phyloP scores from a whole-genome alignment of 2,888 invertebrate species.

The Orthosia incerta region DNA sequence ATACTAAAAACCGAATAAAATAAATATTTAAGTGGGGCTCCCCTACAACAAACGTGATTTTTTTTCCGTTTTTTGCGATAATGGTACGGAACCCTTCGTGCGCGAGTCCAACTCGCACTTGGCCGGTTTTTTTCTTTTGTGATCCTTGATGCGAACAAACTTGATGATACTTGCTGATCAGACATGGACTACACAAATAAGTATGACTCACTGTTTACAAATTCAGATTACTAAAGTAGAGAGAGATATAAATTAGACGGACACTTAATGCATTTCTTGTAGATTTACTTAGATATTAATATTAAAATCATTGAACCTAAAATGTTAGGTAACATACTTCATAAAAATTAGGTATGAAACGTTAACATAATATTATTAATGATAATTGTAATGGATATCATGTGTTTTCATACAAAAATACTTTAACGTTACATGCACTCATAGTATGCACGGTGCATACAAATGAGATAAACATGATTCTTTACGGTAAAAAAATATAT shows the following conservation, averaged over 20 bases:
- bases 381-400: neutral
- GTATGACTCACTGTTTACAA: neutral
- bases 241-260: too few relatives aligned
- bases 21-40: too few relatives aligned
- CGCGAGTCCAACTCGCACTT: too few relatives aligned
- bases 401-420: conserved; percentile 3
- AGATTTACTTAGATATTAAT: too few relatives aligned
- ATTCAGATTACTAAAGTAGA: neutral
- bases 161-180: neutral
- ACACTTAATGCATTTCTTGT: neutral
- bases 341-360: neutral
- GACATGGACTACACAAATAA: too few relatives aligned
- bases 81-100: too few relatives aligned
- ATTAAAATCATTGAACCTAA: neutral
- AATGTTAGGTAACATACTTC: neutral
- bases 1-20: too few relatives aligned
- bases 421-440: neutral
- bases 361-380: neutral
- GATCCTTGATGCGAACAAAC: too few relatives aligned
- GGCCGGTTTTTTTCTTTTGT: too few relatives aligned
- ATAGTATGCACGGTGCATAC: conserved; percentile 33
- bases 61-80: too few relatives aligned
- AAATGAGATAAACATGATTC: conserved; percentile 20
- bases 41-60: too few relatives aligned
- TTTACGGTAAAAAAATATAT: conserved; percentile 13